A percentile compares a stretch with the other conserved stretches of the same genome.
phyloP scores from a whole-genome alignment of 2,797 vertebrate species.

The Melanotaenia maccullochi region DNA sequence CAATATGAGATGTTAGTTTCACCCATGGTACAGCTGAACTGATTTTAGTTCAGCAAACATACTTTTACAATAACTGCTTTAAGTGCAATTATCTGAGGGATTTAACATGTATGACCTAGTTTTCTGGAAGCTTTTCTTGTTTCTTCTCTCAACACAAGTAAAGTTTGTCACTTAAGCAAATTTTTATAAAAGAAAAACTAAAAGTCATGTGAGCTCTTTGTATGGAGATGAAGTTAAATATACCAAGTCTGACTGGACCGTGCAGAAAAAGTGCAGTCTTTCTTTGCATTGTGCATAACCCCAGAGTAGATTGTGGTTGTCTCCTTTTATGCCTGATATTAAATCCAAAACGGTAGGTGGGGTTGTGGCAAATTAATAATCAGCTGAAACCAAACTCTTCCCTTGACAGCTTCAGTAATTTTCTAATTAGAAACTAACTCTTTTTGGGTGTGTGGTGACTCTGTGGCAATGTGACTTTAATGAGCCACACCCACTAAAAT shows the following conservation, averaged over 20 bases:
- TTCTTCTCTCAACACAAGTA: neutral
- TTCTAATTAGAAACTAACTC: slow-evolving; percentile 36
- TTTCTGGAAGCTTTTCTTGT: neutral
- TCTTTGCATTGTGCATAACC: slow-evolving; percentile 21
- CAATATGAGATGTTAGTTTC: neutral
- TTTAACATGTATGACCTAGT: neutral
- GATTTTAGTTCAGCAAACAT: neutral
- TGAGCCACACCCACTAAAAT: slow-evolving; percentile 63
- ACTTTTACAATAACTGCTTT: neutral
- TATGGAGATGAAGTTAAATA: slow-evolving; percentile 5
- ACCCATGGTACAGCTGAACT: neutral
- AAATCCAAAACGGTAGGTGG: slow-evolving; percentile 47
- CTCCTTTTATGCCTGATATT: slow-evolving; percentile 29
- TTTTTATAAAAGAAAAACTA: slow-evolving; percentile 5
- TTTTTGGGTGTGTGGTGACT: slow-evolving; percentile 35
- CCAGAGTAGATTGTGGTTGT: slow-evolving; percentile 22
- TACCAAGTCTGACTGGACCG: neutral
- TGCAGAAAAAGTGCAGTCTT: neutral
- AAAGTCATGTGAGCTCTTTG: slow-evolving; percentile 10
- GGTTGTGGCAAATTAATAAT: slow-evolving; percentile 34
- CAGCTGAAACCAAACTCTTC: slow-evolving; percentile 56
- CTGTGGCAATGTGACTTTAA: slow-evolving; percentile 39
- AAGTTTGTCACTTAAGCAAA: neutral
- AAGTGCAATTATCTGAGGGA: neutral
- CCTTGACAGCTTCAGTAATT: slow-evolving; percentile 24